A percentile compares a stretch with the other conserved stretches of the same genome.
phyloP scores from a whole-genome alignment of 2,888 invertebrate genomes.

The Dorcus parallelipipedus region DNA sequence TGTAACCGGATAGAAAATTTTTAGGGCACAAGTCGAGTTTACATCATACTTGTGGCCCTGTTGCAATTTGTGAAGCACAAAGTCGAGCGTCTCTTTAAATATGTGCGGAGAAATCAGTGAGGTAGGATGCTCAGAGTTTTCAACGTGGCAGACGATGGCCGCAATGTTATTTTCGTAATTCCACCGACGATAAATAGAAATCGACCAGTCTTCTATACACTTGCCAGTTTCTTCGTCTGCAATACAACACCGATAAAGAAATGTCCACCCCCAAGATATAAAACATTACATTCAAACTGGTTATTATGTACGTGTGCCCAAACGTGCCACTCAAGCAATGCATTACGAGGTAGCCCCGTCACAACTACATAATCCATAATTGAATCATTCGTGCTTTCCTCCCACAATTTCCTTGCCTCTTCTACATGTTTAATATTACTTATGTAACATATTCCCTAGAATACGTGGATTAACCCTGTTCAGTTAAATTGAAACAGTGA shows the following conservation, averaged over 20 bases:
- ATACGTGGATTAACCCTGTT: constrained; percentile 1
- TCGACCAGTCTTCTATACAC: constrained; percentile 71
- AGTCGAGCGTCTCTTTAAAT: constrained; percentile 56
- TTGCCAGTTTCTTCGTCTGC: constrained; percentile 89
- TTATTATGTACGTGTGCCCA: constrained; percentile 87
- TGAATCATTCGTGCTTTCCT: constrained; percentile 77
- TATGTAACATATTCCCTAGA: constrained; percentile 80
- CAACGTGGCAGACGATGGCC: constrained; percentile 78
- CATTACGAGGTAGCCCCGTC: constrained; percentile 72
- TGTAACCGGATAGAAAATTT: constrained; percentile 73
- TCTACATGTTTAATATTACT: constrained; percentile 67
- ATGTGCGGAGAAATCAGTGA: constrained; percentile 51
- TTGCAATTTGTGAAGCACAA: constrained; percentile 52
- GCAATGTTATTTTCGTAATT: constrained; percentile 86
- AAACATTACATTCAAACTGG: constrained; percentile 75
- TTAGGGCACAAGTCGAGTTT: constrained; percentile 66
- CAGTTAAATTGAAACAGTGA: background rate
- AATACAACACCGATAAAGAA: constrained; percentile 28
- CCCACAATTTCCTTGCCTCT: constrained; percentile 78
- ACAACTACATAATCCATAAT: constrained; percentile 86
- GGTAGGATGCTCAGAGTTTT: constrained; percentile 47
- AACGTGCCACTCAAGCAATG: constrained; percentile 89
- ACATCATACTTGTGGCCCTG: constrained; percentile 52
- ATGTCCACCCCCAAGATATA: background rate
- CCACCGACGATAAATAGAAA: constrained; percentile 81